These are phyloP conservation scores for Sinocyclocheilus grahami DNA, from an alignment of 2,113 vertebrate species.

Conservation along the genomic window DNA sequence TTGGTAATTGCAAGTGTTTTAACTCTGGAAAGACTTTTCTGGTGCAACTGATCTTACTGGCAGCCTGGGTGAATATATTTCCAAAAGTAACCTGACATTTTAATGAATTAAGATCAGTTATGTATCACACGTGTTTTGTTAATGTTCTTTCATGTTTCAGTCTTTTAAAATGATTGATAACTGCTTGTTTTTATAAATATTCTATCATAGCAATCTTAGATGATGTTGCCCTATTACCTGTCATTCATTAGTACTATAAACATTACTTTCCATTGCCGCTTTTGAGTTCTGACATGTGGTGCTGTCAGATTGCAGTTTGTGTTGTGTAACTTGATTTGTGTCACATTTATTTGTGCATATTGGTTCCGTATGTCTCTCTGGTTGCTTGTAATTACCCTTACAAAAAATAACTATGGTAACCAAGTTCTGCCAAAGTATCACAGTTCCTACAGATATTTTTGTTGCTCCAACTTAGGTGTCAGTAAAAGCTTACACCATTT, in stretches of 20 bases:
- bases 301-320: slow-evolving; percentile 14
- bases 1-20: slow-evolving; percentile 6
- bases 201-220: background rate
- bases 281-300: background rate
- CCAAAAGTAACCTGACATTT: background rate
- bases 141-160: background rate
- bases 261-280: background rate
- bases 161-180: background rate
- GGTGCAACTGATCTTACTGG: background rate
- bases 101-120: background rate
- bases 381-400: slow-evolving; percentile 13
- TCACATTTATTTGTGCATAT: background rate
- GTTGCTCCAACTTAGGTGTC: background rate
- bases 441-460: background rate
- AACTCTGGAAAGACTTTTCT: background rate
- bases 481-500: background rate
- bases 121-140: background rate
- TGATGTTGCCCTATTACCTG: background rate
- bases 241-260: background rate
- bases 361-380: slow-evolving; percentile 6
- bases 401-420: background rate
- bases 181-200: background rate
- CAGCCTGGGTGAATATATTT: background rate
- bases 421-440: background rate
- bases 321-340: slow-evolving; percentile 4